These are phyloP conservation scores for Xiphorhynchus elegans DNA, from an alignment of 2,113 vertebrate genomes.

Conservation along the genomic window DNA sequence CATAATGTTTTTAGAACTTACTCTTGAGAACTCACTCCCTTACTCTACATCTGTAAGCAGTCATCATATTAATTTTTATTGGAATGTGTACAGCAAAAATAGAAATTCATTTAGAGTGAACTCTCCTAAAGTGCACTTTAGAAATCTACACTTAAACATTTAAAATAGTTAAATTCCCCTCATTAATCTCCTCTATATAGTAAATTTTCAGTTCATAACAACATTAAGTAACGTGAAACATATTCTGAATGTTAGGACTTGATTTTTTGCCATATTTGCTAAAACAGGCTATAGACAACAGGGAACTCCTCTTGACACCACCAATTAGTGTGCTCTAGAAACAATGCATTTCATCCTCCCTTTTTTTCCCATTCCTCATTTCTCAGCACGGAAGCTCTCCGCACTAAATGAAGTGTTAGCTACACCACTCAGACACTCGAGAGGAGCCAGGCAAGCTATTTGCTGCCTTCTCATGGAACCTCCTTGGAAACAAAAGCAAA, in stretches of 20 bases:
- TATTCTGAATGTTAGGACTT: not conserved
- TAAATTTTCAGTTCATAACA: not conserved
- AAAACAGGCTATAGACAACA: not conserved
- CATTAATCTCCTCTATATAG: not conserved
- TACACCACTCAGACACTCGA: not conserved
- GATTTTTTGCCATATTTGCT: not conserved
- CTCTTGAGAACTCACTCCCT: not conserved
- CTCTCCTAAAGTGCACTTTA: not conserved
- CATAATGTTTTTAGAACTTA: not conserved
- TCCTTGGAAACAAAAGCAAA: not conserved
- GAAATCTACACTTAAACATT: not conserved
- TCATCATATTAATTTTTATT: not conserved
- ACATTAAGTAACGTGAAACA: not conserved
- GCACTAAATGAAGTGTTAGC: not conserved
- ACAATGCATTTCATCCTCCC: not conserved
- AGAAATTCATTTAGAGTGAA: not conserved
- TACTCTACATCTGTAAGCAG: not conserved
- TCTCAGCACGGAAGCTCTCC: not conserved
- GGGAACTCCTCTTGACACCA: not conserved
- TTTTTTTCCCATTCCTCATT: not conserved
- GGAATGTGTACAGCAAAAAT: not conserved
- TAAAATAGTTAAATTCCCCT: not conserved
- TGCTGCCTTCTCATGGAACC: not conserved
- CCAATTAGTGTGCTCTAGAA: not conserved
- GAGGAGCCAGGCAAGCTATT: not conserved